Percentiles rank a stretch among this genome's conserved stretches.
Conservation (phyloP, 2,113 vertebrate species). For the Vulpes vulpes region DNA sequence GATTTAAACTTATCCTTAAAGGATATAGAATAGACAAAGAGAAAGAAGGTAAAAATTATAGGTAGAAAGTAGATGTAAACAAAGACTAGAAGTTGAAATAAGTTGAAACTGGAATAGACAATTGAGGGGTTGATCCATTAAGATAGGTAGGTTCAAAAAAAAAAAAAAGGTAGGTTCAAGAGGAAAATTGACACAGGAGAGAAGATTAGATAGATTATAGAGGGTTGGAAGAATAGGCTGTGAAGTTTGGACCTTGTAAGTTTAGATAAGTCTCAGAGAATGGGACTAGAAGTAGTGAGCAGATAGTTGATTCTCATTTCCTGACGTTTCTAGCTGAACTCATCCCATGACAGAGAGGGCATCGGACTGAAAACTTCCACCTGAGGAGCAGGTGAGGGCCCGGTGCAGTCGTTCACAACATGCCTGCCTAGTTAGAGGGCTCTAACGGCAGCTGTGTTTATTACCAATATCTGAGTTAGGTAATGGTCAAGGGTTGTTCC, state of each 20-base stretch:
- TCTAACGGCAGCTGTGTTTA: not conserved
- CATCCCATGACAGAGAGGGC: not conserved
- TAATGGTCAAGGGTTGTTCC: not conserved
- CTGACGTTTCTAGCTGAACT: conserved; percentile 25
- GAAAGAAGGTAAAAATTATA: conserved; percentile 36
- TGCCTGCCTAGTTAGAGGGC: not conserved
- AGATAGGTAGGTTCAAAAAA: not conserved
- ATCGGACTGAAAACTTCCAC: conserved; percentile 53
- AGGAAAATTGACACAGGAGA: not conserved
- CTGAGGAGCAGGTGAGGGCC: not conserved
- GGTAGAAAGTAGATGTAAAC: conserved; percentile 6
- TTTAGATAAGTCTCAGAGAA: not conserved
- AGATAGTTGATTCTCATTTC: not conserved
- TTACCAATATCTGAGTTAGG: not conserved
- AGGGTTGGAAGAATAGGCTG: not conserved
- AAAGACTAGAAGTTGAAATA: conserved; percentile 21
- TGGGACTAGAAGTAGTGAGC: not conserved
- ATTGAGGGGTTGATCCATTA: not conserved
- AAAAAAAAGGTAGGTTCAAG: not conserved
- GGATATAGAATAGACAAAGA: not conserved
- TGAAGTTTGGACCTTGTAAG: not conserved
- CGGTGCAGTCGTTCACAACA: not conserved
- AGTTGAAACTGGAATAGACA: not conserved
- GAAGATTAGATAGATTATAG: not conserved
- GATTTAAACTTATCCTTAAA: conserved; percentile 29